Evolutionary conservation across 2,888 invertebrate genomes (phyloP).

Genomic region (Boloria euphrosyne): DNA sequence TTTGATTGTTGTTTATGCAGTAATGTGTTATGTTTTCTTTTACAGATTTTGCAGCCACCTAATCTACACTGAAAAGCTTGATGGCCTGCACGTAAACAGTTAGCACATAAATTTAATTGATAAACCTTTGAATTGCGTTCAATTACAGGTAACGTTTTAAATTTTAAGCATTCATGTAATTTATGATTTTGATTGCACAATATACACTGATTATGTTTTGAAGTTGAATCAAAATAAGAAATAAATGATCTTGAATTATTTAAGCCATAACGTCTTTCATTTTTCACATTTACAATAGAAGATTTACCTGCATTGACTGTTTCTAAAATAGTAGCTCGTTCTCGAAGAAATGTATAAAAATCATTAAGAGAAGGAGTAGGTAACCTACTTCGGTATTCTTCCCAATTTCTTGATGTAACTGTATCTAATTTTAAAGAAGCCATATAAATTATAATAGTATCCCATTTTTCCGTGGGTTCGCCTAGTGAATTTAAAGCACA

Average conservation of each 20-base stretch:
- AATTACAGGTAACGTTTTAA: constrained; percentile 22
- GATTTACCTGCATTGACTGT: constrained; percentile 17
- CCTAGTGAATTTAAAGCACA: constrained; percentile 29
- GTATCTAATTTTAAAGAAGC: constrained; percentile 33
- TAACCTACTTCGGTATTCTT: constrained; percentile 25
- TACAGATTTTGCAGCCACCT: constrained; percentile 25
- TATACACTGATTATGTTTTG: neutral
- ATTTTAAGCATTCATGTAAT: constrained; percentile 23
- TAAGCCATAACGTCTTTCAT: neutral
- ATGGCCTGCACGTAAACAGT: constrained; percentile 31
- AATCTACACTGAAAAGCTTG: constrained; percentile 4
- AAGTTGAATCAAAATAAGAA: neutral
- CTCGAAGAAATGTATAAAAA: constrained; percentile 28
- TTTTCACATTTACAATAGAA: neutral
- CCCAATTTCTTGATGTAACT: constrained; percentile 31
- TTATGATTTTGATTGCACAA: neutral
- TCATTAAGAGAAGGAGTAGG: constrained; percentile 22
- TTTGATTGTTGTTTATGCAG: constrained; percentile 21
- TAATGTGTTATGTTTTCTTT: constrained; percentile 29
- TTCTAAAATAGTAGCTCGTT: constrained; percentile 30
- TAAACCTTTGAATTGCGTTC: constrained; percentile 14
- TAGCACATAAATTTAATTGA: constrained; percentile 23
- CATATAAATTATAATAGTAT: constrained; percentile 36
- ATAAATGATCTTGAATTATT: neutral
- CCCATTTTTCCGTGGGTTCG: constrained; percentile 33